These are phyloP conservation scores for Rhagium mordax DNA, from an alignment of 2,888 invertebrate genomes.

Conservation along the genomic window DNA sequence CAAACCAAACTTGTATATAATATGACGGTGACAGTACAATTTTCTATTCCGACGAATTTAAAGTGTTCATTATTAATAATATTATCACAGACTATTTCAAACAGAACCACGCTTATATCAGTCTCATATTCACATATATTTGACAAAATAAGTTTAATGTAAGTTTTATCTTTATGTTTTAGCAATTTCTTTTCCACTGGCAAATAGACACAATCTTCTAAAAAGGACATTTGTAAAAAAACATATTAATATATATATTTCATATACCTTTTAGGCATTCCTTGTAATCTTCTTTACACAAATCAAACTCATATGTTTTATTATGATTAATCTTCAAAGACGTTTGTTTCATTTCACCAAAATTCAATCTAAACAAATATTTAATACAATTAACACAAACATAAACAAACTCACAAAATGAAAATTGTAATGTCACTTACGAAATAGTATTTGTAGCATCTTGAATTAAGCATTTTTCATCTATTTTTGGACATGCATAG, in stretches of 20 bases:
- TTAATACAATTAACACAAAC: neutral
- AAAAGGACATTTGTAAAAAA: constrained; percentile 1
- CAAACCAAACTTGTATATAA: constrained; percentile 32
- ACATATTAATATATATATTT: neutral
- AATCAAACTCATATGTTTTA: constrained; percentile 22
- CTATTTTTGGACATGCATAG: constrained; percentile 22
- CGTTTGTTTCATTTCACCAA: constrained; percentile 6
- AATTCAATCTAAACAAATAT: constrained; percentile 31
- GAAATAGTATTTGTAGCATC: constrained; percentile 8
- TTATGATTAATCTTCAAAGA: constrained; percentile 3
- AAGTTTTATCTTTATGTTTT: constrained; percentile 11
- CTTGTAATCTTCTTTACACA: constrained; percentile 18
- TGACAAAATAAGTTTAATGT: constrained; percentile 27
- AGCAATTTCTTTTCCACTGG: neutral
- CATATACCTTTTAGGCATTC: neutral
- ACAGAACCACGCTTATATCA: constrained; percentile 11
- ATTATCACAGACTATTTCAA: constrained; percentile 32
- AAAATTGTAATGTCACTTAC: constrained; percentile 6
- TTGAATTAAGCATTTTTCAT: constrained; percentile 21
- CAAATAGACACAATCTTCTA: constrained; percentile 10
- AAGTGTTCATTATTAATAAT: constrained; percentile 32
- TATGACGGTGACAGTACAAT: constrained; percentile 29
- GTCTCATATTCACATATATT: constrained; percentile 11
- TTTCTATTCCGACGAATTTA: neutral
- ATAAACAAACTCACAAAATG: neutral